These are phyloP conservation scores for Pseudochirops cupreus DNA, from an alignment of 2,797 vertebrate genomes.

Conservation along the genomic window DNA sequence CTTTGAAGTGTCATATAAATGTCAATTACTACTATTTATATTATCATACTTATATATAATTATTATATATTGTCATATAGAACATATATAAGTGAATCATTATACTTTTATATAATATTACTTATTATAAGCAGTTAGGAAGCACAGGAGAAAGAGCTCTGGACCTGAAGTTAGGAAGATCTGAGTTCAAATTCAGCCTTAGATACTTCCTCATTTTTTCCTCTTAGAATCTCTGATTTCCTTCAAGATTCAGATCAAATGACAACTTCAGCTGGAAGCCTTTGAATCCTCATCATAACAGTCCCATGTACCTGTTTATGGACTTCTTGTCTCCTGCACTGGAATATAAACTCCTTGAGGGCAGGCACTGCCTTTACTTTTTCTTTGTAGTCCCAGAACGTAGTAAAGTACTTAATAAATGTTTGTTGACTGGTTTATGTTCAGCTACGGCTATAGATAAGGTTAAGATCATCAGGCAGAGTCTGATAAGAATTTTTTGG, in stretches of 20 bases:
- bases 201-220: not conserved
- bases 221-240: not conserved
- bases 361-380: not conserved
- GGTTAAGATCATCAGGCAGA: not conserved
- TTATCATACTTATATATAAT: not conserved
- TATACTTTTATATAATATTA: not conserved
- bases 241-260: not conserved
- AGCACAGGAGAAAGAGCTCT: not conserved
- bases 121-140: not conserved
- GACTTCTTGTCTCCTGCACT: not conserved
- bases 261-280: not conserved
- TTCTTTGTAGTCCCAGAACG: not conserved
- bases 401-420: not conserved
- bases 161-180: not conserved
- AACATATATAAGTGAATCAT: not conserved
- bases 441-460: slow-evolving; percentile 6
- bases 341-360: not conserved
- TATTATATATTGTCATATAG: not conserved
- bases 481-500: not conserved
- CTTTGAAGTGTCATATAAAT: not conserved
- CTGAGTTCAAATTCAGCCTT: not conserved
- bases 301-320: not conserved
- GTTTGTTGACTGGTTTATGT: not conserved
- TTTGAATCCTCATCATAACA: not conserved
- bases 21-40: not conserved